Evolutionary conservation across 2,113 vertebrate genomes (phyloP), one percentile per base, ranked within the genome.

Genomic region (Pangasianodon hypophthalmus): DNA sequence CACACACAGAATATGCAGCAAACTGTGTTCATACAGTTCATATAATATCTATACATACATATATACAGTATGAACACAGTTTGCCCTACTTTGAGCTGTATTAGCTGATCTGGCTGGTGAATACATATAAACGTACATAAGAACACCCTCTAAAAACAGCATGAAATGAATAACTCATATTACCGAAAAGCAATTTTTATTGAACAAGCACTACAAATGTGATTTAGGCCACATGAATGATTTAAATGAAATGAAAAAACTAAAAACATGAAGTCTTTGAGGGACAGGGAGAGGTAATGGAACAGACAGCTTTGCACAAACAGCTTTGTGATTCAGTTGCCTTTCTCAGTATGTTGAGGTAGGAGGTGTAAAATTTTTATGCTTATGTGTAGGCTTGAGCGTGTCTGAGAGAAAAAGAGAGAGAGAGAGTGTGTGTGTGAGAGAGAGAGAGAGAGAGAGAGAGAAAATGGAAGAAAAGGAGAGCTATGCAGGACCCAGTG

Each of bases 381-480:
- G 9, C 6, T 41, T 41, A 18, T 73, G 3, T 16, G 67, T 32
- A 37, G 67, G 67, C 32, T 73, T 73, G 4, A 73, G 16, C 19
- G 37, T 26, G 24, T 46, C 44, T 14, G 75, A 85, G 69, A 73
- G 69, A 73, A 16, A 37, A 0, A 71, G 54, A 79, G 83, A 89
- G 73, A 90, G 84, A 81, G 37, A 41, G 4, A 41, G 16, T 41
- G 37, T 26, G 24, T 46, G 21, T 14, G 75, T 84, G 69, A 41
- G 69, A 41, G 32, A 18, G 4, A 71, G 54, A 79, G 83, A 89
- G 73, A 90, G 84, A 81, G 37, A 90, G 85, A 73, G 85, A 62
- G 85, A 73, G 52, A 75, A 62, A 54, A 46, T 50, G 26, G n/a
- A 11, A 52, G 46, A 52, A 8, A 52, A 3, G 37, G 16, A 86